A percentile compares a stretch with the other conserved stretches of the same genome.
Evolutionary conservation across 2,888 invertebrate genomes (phyloP).

Genomic region (Xylocampa areola): DNA sequence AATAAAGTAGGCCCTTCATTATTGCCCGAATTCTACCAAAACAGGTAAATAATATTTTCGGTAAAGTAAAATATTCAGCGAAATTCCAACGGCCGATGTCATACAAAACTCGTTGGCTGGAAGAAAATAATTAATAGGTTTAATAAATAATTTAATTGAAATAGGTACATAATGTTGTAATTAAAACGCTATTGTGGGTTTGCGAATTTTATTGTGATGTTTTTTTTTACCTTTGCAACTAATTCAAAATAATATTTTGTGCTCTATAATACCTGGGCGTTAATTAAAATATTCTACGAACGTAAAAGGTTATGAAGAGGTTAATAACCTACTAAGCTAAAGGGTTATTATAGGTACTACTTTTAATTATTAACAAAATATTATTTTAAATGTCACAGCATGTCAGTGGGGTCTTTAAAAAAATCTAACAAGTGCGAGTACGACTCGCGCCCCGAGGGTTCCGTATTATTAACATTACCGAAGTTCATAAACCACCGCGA

Average conservation of each 20-base stretch:
- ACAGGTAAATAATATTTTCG: constrained; percentile 53
- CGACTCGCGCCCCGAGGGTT: no score
- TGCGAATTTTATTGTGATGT: constrained; percentile 3
- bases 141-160: constrained; percentile 58
- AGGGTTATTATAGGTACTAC: no score
- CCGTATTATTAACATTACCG: no score
- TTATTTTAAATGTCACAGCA: no score
- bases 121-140: constrained; percentile 74
- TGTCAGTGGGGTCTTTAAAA: no score
- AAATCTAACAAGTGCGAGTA: no score
- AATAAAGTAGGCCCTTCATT: constrained; percentile 52
- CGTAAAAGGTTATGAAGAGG: no score
- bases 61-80: constrained; percentile 34
- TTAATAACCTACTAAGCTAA: no score
- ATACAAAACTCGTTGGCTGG: constrained; percentile 52
- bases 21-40: constrained; percentile 44
- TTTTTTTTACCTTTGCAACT: constrained; percentile 1
- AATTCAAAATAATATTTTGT: constrained; percentile 7
- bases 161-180: constrained; percentile 41
- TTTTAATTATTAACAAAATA: no score
- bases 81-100: constrained; percentile 44
- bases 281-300: no score
- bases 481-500: no score
- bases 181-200: constrained; percentile 17
- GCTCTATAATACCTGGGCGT: no score